These are phyloP conservation scores for Hippocampus guttulatus DNA, from an alignment of 2,113 vertebrate species.

Conservation along the genomic window DNA sequence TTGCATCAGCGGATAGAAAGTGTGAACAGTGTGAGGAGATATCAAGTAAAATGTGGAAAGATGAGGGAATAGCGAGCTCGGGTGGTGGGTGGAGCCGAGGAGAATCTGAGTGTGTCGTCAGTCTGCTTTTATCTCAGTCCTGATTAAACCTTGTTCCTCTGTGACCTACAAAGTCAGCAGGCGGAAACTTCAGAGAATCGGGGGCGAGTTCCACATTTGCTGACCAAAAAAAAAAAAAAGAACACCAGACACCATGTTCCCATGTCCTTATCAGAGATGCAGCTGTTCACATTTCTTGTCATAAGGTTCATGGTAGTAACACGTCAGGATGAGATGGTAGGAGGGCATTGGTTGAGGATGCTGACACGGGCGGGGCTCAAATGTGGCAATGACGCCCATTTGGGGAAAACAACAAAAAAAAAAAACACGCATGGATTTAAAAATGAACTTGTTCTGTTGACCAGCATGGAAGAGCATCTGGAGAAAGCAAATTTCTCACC, in stretches of 20 bases:
- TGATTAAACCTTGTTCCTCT: constrained; percentile 63
- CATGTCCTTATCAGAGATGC: too few relatives aligned
- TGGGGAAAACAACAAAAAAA: constrained; percentile 41
- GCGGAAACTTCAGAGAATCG: constrained; percentile 61
- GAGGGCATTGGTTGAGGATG: constrained; percentile 49
- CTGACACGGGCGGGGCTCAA: constrained; percentile 51
- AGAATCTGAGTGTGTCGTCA: constrained; percentile 49
- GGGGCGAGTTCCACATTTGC: constrained; percentile 39
- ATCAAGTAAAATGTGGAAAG: constrained; percentile 16
- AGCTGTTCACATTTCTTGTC: too few relatives aligned
- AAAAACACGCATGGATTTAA: constrained; percentile 42
- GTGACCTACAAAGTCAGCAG: constrained; percentile 71
- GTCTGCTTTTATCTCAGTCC: constrained; percentile 58
- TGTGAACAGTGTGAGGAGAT: constrained; percentile 27
- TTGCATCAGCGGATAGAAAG: constrained; percentile 39
- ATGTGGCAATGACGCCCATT: constrained; percentile 56
- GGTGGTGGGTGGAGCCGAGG: constrained; percentile 35
- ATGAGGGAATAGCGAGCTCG: constrained; percentile 28
- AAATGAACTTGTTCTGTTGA: constrained; percentile 47
- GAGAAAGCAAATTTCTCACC: too few relatives aligned
- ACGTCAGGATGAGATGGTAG: too few relatives aligned
- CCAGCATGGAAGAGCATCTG: too few relatives aligned
- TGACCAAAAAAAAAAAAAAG: not conserved
- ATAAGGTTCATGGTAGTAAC: too few relatives aligned
- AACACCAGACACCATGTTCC: not conserved